Base-by-base conservation (phyloP, 2,113 vertebrate species). In the Atractosteus spatula region DNA sequence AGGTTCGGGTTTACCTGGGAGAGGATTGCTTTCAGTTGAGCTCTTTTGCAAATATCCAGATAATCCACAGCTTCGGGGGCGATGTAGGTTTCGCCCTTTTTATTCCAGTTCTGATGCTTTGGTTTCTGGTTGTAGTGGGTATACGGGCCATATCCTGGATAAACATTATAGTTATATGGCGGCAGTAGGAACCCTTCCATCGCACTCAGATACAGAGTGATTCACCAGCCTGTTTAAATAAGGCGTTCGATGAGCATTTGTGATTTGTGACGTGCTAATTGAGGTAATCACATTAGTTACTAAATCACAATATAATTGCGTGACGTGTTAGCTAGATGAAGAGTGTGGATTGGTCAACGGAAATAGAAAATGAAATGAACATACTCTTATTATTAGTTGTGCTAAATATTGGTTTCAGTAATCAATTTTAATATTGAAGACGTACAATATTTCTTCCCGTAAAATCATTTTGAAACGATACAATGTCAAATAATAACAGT, bases 131-230 rank as follows among this genome's bases (percentile, higher is more conserved):
- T 91, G 56, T 78, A 51, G 69, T 54, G 79, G 29, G 78, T 68
- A 6, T 84, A 77, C 0, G 81, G 68, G 1, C 87, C 81, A n/a
- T 84, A 88, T 8, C 74, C 71, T 8, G 82, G 89, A 75, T 79
- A 87, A 0, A 84, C 47, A 44, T 79, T 75, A 5, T 83, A 87
- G 3, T 43, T 80, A 66, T 79, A 83, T 0, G 91, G 87, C 0
- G 93, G 62, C 0, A 74, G 86, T n/a, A 91, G 78, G 45, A 94
- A 91, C 4, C 83, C 79, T 55, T 96, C 94, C 97, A 97, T 98
- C 72, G 79, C 70, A 76, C 73, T 75, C 74, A 82, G 80, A 74
- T 80, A 77, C 41, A 3, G 10, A 1, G 4, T 8, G 45, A 5
- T 1, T 3, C 29, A 4, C 10, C 14, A 44, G 41, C 47, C 29